Evolutionary conservation across 2,888 invertebrate species (phyloP).

Genomic region (Cotesia congregata): DNA sequence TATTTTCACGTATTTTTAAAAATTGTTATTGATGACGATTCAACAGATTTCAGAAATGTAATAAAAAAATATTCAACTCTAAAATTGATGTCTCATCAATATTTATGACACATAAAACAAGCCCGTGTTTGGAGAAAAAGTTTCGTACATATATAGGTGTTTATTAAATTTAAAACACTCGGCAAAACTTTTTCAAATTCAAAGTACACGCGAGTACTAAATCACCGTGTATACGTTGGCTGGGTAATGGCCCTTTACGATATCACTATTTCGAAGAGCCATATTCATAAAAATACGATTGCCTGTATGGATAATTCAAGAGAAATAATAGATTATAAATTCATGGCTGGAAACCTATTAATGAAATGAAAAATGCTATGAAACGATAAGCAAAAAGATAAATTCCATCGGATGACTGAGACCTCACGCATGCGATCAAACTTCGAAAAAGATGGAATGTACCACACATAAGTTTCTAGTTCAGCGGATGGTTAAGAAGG

Average conservation of each 20-base stretch:
- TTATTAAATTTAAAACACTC: neutral
- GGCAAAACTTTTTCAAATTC: neutral
- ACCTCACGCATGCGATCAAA: no score
- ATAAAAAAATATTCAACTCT: neutral
- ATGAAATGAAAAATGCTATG: neutral
- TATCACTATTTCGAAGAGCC: neutral
- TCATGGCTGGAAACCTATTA: neutral
- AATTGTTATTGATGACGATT: no score
- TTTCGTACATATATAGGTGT: neutral
- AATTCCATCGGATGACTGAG: no score
- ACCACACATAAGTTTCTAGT: no score
- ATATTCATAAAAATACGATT: neutral
- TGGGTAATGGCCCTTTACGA: neutral
- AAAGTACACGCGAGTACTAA: neutral
- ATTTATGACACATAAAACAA: neutral
- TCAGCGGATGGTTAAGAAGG: no score
- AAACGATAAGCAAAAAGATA: neutral
- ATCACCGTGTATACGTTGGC: neutral
- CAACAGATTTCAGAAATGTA: neutral
- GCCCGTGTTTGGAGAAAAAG: neutral
- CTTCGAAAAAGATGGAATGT: no score
- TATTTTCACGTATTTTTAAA: neutral
- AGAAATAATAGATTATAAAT: neutral
- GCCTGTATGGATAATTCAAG: neutral
- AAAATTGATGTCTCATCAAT: neutral